Evolutionary conservation across 2,113 vertebrate genomes (phyloP).

Genomic region (Xenopus tropicalis): DNA sequence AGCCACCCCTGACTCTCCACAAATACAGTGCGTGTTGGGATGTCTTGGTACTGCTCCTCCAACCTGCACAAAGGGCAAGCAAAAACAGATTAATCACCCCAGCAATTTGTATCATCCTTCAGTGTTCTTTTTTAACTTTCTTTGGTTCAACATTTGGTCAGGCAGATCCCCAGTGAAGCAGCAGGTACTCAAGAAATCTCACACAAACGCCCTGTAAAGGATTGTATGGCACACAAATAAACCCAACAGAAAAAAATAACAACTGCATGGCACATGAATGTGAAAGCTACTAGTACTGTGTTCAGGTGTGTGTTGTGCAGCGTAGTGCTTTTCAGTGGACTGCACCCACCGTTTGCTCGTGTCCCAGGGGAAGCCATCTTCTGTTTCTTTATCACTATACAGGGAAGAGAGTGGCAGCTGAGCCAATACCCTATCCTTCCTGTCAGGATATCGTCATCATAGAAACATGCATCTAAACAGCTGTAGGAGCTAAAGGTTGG

Average conservation of each 20-base stretch:
- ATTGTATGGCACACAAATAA: no score
- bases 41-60: slow-evolving; percentile 73
- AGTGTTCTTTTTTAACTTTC: no score
- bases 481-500: slow-evolving; percentile 63
- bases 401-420: slow-evolving; percentile 81
- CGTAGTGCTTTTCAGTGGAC: no score
- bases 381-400: slow-evolving; percentile 63
- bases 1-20: slow-evolving; percentile 87
- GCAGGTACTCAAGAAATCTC: no score
- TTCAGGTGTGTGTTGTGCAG: no score
- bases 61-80: slow-evolving; percentile 62
- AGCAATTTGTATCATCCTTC: no score
- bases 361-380: slow-evolving; percentile 71
- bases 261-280: no score
- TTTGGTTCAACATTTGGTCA: no score
- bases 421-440: slow-evolving; percentile 75
- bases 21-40: slow-evolving; percentile 69
- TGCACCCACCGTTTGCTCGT: slow-evolving; percentile 66
- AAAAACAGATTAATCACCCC: not conserved
- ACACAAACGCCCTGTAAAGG: no score
- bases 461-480: slow-evolving; percentile 90
- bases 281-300: no score
- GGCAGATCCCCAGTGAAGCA: no score
- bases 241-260: no score
- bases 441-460: slow-evolving; percentile 91